Evolutionary conservation across 1,140 invertebrate genomes (phyloP).

Genomic region (Temnothorax longispinosus): DNA sequence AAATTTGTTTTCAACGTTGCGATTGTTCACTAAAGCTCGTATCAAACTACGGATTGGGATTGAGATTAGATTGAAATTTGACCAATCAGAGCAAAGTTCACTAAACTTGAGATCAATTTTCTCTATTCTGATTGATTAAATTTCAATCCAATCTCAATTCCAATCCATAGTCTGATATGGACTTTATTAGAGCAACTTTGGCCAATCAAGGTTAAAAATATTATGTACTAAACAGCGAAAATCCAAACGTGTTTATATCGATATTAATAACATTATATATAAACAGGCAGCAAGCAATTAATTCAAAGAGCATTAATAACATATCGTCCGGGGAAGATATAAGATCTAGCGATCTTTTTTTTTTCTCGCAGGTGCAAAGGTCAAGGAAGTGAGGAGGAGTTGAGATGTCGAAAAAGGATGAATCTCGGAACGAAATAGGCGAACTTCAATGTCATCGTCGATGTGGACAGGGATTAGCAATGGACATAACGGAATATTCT

Average conservation of each 20-base stretch:
- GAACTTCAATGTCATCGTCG: constrained; percentile 65
- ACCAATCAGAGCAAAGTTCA: too few relatives aligned
- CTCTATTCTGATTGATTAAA: too few relatives aligned
- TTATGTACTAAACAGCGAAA: constrained; percentile 75
- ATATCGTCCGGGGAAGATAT: constrained; percentile 63
- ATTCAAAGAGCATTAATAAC: constrained; percentile 79
- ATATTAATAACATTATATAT: constrained; percentile 76
- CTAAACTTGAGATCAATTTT: too few relatives aligned
- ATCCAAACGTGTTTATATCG: constrained; percentile 72
- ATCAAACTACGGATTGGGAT: too few relatives aligned
- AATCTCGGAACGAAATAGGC: constrained; percentile 58
- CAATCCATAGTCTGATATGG: too few relatives aligned
- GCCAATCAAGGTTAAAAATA: constrained; percentile 77
- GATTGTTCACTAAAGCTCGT: neutral
- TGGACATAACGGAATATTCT: constrained; percentile 52
- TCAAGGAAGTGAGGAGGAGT: constrained; percentile 21
- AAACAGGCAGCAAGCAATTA: constrained; percentile 85
- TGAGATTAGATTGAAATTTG: neutral
- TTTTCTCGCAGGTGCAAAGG: constrained; percentile 55
- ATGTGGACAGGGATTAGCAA: constrained; percentile 47
- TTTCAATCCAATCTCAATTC: too few relatives aligned
- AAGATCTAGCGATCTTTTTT: constrained; percentile 54
- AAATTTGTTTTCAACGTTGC: neutral
- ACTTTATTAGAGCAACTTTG: constrained; percentile 22
- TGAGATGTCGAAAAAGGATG: constrained; percentile 56